Evolutionary conservation across 2,797 vertebrate species (phyloP).

Genomic region (Sebastes taczanowskii): DNA sequence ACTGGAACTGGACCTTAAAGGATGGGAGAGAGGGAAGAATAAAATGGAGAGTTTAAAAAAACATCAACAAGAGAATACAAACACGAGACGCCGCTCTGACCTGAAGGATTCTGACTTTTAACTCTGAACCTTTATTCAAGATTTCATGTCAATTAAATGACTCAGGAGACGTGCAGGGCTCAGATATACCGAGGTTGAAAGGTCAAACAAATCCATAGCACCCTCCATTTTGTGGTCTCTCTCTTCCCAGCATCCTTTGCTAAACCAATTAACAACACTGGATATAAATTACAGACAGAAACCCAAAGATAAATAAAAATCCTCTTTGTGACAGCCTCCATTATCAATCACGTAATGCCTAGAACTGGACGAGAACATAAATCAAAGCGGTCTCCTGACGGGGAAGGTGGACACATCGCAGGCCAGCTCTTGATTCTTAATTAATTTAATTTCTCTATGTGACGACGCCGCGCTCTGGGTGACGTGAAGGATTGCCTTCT

Average conservation of each 20-base stretch:
- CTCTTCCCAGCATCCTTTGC: background rate
- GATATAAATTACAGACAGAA: conserved; percentile 54
- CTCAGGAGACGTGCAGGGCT: background rate
- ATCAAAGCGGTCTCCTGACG: conserved; percentile 34
- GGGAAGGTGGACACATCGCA: background rate
- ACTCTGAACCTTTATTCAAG: background rate
- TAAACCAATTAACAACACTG: conserved; percentile 34
- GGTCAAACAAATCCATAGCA: conserved; percentile 21
- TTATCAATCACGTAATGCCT: conserved; percentile 37
- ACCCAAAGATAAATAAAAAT: conserved; percentile 22
- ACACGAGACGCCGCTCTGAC: background rate
- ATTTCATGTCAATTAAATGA: background rate
- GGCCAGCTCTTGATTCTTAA: conserved; percentile 32
- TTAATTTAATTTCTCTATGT: background rate
- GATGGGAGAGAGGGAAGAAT: background rate
- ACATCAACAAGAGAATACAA: background rate
- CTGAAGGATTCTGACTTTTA: background rate
- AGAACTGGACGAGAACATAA: conserved; percentile 47
- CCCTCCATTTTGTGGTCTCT: conserved; percentile 5
- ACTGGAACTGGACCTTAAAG: conserved; percentile 96
- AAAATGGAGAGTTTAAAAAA: background rate
- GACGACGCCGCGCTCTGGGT: background rate
- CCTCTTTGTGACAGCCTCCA: conserved; percentile 15
- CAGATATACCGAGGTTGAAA: background rate
- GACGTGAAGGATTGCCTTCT: conserved; percentile 2